Base-by-base conservation (phyloP, 2,888 invertebrate genomes). In the Heliconius hortense region DNA sequence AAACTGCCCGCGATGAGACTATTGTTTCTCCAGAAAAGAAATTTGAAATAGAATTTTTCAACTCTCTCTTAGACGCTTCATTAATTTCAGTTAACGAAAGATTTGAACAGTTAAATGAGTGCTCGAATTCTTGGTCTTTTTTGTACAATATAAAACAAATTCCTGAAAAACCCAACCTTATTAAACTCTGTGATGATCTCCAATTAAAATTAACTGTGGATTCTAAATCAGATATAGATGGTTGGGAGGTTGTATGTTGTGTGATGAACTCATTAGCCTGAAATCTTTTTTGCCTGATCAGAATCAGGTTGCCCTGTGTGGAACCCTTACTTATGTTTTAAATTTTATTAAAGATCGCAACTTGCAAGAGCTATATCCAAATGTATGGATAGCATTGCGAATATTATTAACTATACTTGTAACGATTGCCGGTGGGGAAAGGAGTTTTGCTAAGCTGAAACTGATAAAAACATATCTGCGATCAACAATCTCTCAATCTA, bases 391-490 rank as follows among this genome's bases (percentile, higher is more conserved):
- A 78, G 79, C 80, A 76, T 74, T 81, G 31, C 77, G 75, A 68
- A 78, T 79, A 76, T 76, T 78, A 73, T 70, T 78, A 18, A 78
- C 77, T 62, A 74, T 78, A 64, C 43, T 15, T 43, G 43, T 79
- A 66, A 77, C 75, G 68, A 73, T 76, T 73, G 76, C 77, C 68
- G 71, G 68, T 75, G 63, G 73, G 18, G 73, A 76, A 64, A 76
- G 74, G 53, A 79, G 79, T 75, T 77, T 80, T 77, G 79, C 76
- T 28, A 76, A 79, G 72, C 76, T 79, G 24, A 79, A 81, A 71
- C 73, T 80, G 56, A 80, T 81, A 77, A 80, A 82, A 81, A 82
- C 79, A 71, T 82, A 80, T 80, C 77, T 82, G 60, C 75, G 79
- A 80, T 81, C 80, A 66, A 78, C 81, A 72, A 81, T 82, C 84